Evolutionary conservation across 2,888 invertebrate genomes (phyloP).

Genomic region (Luffia ferchaultella): DNA sequence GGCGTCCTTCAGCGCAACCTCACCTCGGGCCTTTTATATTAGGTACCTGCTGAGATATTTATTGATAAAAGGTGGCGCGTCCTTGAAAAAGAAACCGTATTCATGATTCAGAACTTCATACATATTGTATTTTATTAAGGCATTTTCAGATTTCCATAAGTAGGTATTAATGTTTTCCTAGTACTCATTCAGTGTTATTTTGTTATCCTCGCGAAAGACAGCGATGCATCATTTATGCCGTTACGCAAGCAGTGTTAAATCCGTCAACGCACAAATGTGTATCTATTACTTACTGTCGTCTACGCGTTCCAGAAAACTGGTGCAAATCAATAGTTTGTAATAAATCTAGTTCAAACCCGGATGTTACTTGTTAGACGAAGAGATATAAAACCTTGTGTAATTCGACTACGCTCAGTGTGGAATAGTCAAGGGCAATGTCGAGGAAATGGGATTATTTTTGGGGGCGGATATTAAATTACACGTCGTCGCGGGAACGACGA

Average conservation of each 20-base stretch:
- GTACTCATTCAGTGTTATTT: background rate
- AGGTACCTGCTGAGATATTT: conserved; percentile 21
- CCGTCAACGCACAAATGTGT: background rate
- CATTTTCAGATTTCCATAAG: background rate
- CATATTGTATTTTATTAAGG: background rate
- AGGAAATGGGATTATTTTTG: conserved; percentile 52
- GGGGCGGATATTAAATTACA: conserved; percentile 63
- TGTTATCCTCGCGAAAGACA: background rate
- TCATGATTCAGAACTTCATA: conserved; percentile 3
- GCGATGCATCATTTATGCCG: background rate
- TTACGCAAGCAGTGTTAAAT: background rate
- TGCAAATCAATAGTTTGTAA: too few relatives aligned
- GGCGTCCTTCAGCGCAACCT: conserved; percentile 12
- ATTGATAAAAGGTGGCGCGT: conserved; percentile 25
- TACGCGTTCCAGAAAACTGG: background rate
- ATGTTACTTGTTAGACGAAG: too few relatives aligned
- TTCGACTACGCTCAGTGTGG: too few relatives aligned
- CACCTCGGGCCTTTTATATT: background rate
- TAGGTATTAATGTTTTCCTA: background rate
- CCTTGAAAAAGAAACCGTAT: conserved; percentile 22
- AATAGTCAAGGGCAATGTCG: conserved; percentile 31
- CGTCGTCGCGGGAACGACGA: conserved; percentile 21
- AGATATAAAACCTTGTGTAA: too few relatives aligned
- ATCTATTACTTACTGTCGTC: background rate
- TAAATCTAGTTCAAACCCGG: too few relatives aligned